Base-by-base conservation (phyloP, 2,797 vertebrate genomes). In the Aselliscus stoliczkanus region DNA sequence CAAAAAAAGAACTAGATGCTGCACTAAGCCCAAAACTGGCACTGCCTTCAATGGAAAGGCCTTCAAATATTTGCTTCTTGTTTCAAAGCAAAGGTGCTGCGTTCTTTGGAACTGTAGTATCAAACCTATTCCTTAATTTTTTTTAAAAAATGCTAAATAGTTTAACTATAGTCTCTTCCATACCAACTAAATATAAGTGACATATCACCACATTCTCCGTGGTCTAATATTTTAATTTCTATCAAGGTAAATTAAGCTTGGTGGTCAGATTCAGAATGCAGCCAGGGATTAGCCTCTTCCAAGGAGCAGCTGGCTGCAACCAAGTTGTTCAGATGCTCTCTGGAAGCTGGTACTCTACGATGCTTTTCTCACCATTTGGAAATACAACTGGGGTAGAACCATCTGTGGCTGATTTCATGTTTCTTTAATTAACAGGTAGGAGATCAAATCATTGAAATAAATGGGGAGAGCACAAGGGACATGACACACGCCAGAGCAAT, bases 361-460 rank as follows among this genome's bases (percentile, higher is more conserved):
- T 96, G 52, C 56, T 92, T 92, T n/a, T 96, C 94, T 54, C 72
- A 69, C 54, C 79, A 54, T 80, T 81, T 69, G 37, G 54, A 98
- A 98, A 97, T 4, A 4, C 95, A 80, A 47, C 94, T 97, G 97
- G 96, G 93, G 90, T 97, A 83, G 95, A 97, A 56, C 37, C 56
- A 39, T 97, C 80, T 89, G 97, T 88, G 92, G n/a, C 95, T 98
- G 91, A 98, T 89, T 96, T 98, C 44, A 88, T 97, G 89, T 97
- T 96, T 97, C 98, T 97, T 97, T 97, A 93, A 96, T 93, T 98
- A 97, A 96, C 98, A 99, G 99, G 99, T 99, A 79, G 99, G 99
- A 87, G 99, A 99, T 98, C 99, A 99, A 98, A 99, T 99, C 98
- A 99, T 99, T 94, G 99, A 99, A 99, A 99, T 99, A 98, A 99